Evolutionary conservation across 2,888 invertebrate genomes (phyloP), one percentile per base, ranked within the genome.

Genomic region (Tenthredo livida): DNA sequence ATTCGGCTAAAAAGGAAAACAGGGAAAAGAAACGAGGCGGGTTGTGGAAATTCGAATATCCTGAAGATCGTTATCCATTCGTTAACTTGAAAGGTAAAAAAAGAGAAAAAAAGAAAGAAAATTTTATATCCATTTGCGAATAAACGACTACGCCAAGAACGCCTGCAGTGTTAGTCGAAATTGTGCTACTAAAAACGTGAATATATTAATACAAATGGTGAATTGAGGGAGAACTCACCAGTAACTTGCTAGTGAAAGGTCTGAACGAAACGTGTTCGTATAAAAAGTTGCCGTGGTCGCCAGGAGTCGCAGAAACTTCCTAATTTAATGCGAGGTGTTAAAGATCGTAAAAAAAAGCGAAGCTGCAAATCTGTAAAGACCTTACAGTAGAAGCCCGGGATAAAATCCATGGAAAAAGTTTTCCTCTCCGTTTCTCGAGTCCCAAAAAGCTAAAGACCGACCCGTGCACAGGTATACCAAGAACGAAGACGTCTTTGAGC

Each of bases 311-410:
- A 50, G 83, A 83, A 83, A 83, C 47, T 83, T 83, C 83, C 67
- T 83, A 83, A 83, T 83, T 83, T 83, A 83, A 70, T 65, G 67
- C 83, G 67, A 83, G 83, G 83, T 33, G 83, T 25, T 80, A 40
- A 58, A 40, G 10, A 12, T 75, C 75, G 75, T 75, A 75, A 75
- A 50, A 50, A 75, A 25, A 25, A 17, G 15, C 75, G 75, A 75
- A 75, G 40, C 47, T 67, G 29, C 25, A 29, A 47, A 4, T 15
- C 43, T 47, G 47, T 25, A 21, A 58, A 21, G n/a, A 10, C 40
- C 40, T 15, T 21, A 43, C 4, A 40, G 21, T 12, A 40, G 21
- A 40, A 61, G 5, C 58, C 37, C 40, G 9, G 40, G n/a, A 61
- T 37, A 80, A 61, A 80, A 80, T 80, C 80, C 61, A 61, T 15